phyloP scores from a whole-genome alignment of 2,797 vertebrate genomes.

The Monodelphis domestica region DNA sequence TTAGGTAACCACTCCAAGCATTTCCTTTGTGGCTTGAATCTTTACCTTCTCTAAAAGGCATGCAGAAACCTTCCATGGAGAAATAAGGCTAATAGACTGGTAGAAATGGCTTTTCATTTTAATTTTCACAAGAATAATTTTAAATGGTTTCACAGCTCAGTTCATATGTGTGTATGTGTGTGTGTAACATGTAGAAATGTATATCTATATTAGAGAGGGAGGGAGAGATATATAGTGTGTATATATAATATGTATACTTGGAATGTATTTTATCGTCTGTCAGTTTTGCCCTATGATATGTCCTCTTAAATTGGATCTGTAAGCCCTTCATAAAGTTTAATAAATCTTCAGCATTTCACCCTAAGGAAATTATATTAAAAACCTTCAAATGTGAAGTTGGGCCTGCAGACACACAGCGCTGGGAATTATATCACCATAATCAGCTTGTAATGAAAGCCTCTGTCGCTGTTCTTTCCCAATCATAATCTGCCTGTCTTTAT shows the following conservation, averaged over 20 bases:
- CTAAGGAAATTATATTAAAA: conserved; percentile 96
- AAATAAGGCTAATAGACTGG: conserved; percentile 56
- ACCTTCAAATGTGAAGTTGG: conserved; percentile 94
- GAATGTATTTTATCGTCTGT: conserved; percentile 91
- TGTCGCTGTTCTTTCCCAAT: conserved; percentile 91
- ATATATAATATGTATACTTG: conserved; percentile 77
- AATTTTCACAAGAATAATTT: conserved; percentile 77
- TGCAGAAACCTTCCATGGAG: conserved; percentile 59
- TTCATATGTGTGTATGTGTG: conserved; percentile 52
- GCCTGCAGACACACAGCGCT: conserved; percentile 93
- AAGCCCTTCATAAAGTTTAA: conserved; percentile 99
- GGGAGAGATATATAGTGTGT: neutral
- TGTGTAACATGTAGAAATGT: neutral
- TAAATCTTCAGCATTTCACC: conserved; percentile 94
- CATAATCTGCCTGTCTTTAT: conserved; percentile 94
- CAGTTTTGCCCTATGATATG: conserved; percentile 92
- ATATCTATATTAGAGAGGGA: neutral
- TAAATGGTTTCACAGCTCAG: conserved; percentile 82
- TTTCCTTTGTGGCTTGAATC: conserved; percentile 5
- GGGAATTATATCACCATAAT: conserved; percentile 99
- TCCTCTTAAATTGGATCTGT: conserved; percentile 95
- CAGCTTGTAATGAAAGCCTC: conserved; percentile 95
- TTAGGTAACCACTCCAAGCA: conserved; percentile 46
- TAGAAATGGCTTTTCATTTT: conserved; percentile 73
- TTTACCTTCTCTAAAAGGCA: conserved; percentile 51